Evolutionary conservation across 2,888 invertebrate genomes (phyloP).

Genomic region (Agrochola litura): DNA sequence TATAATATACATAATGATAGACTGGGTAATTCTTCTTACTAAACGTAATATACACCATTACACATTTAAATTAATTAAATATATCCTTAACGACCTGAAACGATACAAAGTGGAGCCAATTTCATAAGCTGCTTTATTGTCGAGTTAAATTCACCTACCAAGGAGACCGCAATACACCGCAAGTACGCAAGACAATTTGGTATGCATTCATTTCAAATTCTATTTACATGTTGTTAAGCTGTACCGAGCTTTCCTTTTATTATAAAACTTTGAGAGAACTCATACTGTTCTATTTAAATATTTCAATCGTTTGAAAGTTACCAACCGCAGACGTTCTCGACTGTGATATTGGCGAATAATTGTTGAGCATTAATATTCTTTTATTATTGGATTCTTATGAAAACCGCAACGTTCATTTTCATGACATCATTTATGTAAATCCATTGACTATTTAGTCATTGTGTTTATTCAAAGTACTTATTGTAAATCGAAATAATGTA

Average conservation of each 20-base stretch:
- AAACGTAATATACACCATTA: slow-evolving; percentile 8
- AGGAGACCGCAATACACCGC: slow-evolving; percentile 16
- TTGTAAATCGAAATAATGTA: slow-evolving; percentile 15
- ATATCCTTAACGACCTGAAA: slow-evolving; percentile 7
- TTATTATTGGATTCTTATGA: slow-evolving; percentile 29
- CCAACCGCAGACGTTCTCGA: slow-evolving; percentile 35
- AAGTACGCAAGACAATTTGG: slow-evolving; percentile 20
- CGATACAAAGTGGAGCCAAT: slow-evolving; percentile 20
- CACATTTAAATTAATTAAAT: slow-evolving; percentile 33
- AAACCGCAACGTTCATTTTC: slow-evolving; percentile 22
- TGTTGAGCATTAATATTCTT: slow-evolving; percentile 21
- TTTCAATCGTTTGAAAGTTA: slow-evolving; percentile 53
- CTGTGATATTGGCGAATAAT: slow-evolving; percentile 22
- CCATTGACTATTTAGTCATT: neutral
- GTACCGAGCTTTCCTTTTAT: slow-evolving; percentile 39
- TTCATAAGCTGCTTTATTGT: slow-evolving; percentile 22
- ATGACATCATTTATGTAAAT: slow-evolving; percentile 18
- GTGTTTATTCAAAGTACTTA: slow-evolving; percentile 8
- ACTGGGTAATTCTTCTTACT: slow-evolving; percentile 16
- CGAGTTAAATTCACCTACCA: slow-evolving; percentile 19
- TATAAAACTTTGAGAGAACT: slow-evolving; percentile 52
- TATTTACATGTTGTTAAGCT: slow-evolving; percentile 37
- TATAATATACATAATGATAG: slow-evolving; percentile 25
- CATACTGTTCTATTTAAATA: slow-evolving; percentile 49
- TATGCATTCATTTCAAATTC: slow-evolving; percentile 41